Percentiles rank a stretch among this genome's conserved stretches.
Evolutionary conservation across 2,888 invertebrate species (phyloP).

Genomic region (Blera fallax): DNA sequence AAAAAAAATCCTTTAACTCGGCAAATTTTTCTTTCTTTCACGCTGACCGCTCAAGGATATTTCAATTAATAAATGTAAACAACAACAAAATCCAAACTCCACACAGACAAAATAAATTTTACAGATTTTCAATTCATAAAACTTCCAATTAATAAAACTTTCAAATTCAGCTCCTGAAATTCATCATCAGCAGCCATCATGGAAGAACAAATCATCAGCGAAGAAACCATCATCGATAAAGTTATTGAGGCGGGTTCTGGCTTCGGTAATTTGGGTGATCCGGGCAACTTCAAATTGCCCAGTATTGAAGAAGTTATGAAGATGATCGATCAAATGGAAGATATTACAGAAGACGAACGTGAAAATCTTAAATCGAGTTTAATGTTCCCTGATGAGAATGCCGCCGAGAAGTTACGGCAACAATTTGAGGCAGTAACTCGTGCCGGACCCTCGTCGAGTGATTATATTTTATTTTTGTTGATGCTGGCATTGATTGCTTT

Average conservation of each 20-base stretch:
- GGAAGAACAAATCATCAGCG: constrained; percentile 71
- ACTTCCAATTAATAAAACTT: constrained; percentile 24
- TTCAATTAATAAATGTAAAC: constrained; percentile 49
- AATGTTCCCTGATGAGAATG: constrained; percentile 80
- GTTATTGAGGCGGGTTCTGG: constrained; percentile 75
- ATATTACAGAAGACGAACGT: constrained; percentile 85
- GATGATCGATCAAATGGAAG: constrained; percentile 84
- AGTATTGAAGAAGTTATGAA: constrained; percentile 84
- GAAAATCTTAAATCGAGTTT: constrained; percentile 84
- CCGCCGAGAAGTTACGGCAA: constrained; percentile 77
- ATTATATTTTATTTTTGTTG: constrained; percentile 79
- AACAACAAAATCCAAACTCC: constrained; percentile 46
- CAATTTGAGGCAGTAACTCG: constrained; percentile 35
- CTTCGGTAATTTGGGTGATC: constrained; percentile 72
- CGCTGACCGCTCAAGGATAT: constrained; percentile 59
- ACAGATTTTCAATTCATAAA: neutral
- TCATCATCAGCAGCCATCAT: constrained; percentile 17
- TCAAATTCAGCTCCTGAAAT: constrained; percentile 40
- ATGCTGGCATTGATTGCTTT: constrained; percentile 80
- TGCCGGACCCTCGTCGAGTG: constrained; percentile 74
- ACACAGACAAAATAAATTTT: neutral
- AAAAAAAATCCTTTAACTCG: neutral
- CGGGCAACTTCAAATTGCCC: constrained; percentile 82
- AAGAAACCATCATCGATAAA: constrained; percentile 63
- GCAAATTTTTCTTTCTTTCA: constrained; percentile 55